phyloP scores from a whole-genome alignment of 2,888 invertebrate genomes.

The Allolobophora icterica region DNA sequence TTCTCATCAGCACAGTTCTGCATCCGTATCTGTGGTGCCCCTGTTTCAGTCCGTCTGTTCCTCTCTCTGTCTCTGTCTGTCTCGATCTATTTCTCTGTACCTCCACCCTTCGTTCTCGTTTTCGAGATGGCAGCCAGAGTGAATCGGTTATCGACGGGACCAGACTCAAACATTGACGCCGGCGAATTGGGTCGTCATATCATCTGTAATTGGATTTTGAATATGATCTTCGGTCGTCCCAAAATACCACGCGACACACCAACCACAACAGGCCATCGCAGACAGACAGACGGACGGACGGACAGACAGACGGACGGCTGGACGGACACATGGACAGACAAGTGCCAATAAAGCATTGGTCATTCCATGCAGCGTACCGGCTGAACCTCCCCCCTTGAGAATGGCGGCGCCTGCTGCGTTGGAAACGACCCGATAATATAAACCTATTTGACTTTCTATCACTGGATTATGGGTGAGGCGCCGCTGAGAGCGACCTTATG shows the following conservation, averaged over 20 bases:
- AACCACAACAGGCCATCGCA: background rate
- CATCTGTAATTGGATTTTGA: conserved; percentile 11
- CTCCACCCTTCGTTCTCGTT: background rate
- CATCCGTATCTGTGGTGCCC: no score
- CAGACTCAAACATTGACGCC: background rate
- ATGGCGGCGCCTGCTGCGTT: background rate
- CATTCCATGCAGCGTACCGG: background rate
- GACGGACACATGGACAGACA: background rate
- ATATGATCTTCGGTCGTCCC: background rate
- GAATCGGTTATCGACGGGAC: background rate
- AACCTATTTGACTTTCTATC: background rate
- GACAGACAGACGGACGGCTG: background rate
- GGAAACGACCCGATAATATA: background rate
- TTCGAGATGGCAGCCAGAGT: background rate
- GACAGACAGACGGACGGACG: no score
- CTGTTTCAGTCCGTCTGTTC: no score
- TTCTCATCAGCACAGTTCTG: no score
- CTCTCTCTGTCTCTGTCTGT: background rate
- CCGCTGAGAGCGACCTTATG: background rate
- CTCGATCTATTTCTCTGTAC: background rate
- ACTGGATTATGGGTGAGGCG: background rate
- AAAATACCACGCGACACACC: background rate
- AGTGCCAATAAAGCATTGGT: background rate
- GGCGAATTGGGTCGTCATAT: background rate
- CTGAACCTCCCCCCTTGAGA: background rate